A percentile compares a stretch with the other conserved stretches of the same genome.
phyloP scores from a whole-genome alignment of 2,113 vertebrate species.

The Podarcis cretensis region DNA sequence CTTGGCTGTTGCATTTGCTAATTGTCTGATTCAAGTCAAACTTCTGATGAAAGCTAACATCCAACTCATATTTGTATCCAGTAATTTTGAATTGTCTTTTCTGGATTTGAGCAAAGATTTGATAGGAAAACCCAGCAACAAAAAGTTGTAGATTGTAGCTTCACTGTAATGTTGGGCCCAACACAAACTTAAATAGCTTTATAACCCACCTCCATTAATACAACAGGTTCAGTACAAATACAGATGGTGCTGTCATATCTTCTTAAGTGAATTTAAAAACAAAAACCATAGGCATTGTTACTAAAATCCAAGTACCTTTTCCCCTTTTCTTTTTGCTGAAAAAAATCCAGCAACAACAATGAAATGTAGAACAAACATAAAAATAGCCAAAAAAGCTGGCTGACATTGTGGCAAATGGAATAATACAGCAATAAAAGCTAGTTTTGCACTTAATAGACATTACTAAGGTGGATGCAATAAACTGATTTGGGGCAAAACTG shows the following conservation, averaged over 20 bases:
- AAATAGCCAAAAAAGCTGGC: neutral
- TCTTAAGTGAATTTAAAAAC: neutral
- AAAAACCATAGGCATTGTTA: neutral
- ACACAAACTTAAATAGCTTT: neutral
- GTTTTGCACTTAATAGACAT: neutral
- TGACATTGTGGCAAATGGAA: neutral
- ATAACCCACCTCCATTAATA: neutral
- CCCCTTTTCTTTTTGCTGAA: neutral
- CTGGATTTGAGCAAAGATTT: neutral
- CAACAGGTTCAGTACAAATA: neutral
- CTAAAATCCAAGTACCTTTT: neutral
- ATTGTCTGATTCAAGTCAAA: slow-evolving; percentile 18
- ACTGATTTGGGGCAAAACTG: neutral
- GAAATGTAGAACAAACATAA: neutral
- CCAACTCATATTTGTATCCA: neutral
- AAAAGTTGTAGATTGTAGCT: neutral
- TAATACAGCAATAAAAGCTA: neutral
- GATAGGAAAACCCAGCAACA: neutral
- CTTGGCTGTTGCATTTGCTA: neutral
- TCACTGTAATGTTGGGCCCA: neutral
- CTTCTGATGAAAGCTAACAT: neutral
- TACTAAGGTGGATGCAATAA: neutral
- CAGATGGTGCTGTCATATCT: neutral
- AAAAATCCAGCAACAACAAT: neutral
- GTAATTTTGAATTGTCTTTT: neutral